These are phyloP conservation scores for Lysandra coridon DNA, from an alignment of 2,888 invertebrate genomes.

Conservation along the genomic window DNA sequence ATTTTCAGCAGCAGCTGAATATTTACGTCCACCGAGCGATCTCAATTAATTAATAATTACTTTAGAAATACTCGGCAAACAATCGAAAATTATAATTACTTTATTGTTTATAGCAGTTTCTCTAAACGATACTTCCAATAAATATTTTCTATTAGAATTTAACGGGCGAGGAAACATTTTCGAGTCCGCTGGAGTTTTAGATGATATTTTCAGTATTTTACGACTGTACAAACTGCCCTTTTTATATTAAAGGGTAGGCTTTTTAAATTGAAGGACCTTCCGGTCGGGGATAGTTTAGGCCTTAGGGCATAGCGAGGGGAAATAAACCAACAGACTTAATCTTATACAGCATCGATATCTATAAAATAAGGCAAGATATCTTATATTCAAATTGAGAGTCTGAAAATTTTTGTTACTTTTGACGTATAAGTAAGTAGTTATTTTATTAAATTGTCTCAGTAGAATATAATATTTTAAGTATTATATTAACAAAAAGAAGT, in stretches of 20 bases:
- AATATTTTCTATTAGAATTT: slow-evolving; percentile 15
- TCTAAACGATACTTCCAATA: background rate
- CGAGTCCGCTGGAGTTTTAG: slow-evolving; percentile 2
- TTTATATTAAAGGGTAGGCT: slow-evolving; percentile 15
- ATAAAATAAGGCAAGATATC: background rate
- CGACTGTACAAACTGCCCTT: slow-evolving; percentile 19
- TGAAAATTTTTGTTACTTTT: background rate
- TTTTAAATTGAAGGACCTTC: background rate
- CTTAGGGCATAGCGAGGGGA: background rate
- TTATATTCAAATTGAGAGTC: background rate
- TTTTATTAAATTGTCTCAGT: background rate
- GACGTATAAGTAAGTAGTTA: too few species aligned
- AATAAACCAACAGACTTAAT: background rate
- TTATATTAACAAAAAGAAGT: too few species aligned
- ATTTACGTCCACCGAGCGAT: background rate
- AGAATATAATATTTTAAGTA: background rate
- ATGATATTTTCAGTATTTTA: slow-evolving; percentile 7
- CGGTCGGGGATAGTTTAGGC: slow-evolving; percentile 20
- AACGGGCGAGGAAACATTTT: background rate
- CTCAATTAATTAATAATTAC: background rate
- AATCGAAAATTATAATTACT: slow-evolving; percentile 33
- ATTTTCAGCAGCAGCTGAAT: background rate
- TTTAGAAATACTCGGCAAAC: slow-evolving; percentile 2
- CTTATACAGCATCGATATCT: background rate
- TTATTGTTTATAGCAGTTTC: slow-evolving; percentile 29